Conservation (phyloP, 1,140 invertebrate species). For the Achatina immaculata region DNA sequence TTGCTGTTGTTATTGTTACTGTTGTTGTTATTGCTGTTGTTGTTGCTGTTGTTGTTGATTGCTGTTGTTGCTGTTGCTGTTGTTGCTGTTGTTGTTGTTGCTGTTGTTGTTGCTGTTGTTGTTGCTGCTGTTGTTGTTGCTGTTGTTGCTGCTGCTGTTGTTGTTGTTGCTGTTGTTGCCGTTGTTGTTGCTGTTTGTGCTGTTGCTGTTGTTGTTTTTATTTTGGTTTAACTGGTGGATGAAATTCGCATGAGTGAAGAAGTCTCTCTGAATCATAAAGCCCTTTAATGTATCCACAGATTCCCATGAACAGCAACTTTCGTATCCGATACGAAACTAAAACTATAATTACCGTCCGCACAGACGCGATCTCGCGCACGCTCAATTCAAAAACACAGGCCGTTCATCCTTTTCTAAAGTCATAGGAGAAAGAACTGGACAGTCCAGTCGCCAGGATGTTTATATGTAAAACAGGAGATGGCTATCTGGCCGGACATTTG, state of each 20-base stretch:
- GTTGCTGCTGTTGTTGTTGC: slow-evolving; percentile 22
- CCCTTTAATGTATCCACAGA: neutral
- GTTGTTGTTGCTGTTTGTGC: too few relatives aligned
- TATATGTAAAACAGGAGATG: too few relatives aligned
- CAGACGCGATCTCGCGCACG: too few relatives aligned
- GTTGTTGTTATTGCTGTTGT: neutral
- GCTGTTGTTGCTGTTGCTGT: slow-evolving; percentile 26
- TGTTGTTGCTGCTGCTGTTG: slow-evolving; percentile 9
- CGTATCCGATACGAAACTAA: too few relatives aligned
- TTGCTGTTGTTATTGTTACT: neutral
- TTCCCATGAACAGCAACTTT: too few relatives aligned
- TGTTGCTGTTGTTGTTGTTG: slow-evolving; percentile 28
- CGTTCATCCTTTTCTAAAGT: too few relatives aligned
- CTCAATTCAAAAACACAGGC: too few relatives aligned
- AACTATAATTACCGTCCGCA: too few relatives aligned
- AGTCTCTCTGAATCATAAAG: neutral
- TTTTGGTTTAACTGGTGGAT: neutral
- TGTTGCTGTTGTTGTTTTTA: too few relatives aligned
- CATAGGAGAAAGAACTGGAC: too few relatives aligned
- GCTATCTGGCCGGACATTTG: too few relatives aligned
- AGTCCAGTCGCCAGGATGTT: too few relatives aligned
- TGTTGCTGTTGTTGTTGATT: neutral
- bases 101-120: slow-evolving; percentile 24
- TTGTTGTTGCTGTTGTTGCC: neutral
- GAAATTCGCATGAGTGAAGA: neutral